Base-by-base conservation (phyloP, 2,113 vertebrate genomes). In the Mirza zaza region DNA sequence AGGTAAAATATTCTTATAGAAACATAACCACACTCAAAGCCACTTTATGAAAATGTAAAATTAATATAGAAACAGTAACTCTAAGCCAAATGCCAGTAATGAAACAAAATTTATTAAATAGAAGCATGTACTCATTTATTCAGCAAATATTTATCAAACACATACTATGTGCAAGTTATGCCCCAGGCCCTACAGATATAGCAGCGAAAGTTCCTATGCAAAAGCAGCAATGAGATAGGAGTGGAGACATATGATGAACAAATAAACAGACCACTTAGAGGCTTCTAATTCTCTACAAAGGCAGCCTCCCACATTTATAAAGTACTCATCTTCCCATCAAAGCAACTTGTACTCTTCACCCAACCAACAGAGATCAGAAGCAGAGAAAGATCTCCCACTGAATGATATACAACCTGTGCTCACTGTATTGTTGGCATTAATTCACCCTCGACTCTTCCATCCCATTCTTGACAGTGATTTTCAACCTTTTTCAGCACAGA, bases 251-350 rank as follows among this genome's bases (percentile, higher is more conserved):
- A 21, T 15, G 9, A 65, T 57, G 48, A 50, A n/a, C 12, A 87
- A 77, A 10, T n/a, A 85, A 65, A 76, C 3, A 94, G 79, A 83
- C 45, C 29, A 93, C 57, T 96, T 89, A 96, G 85, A 27, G 27
- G 82, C 57, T 97, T 63, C 50, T 57, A 32, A 85, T 94, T 95
- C 80, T 97, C 87, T 91, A 70, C 76, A 94, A 77, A 42, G 48
- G 34, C 68, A 90, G 13, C 27, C 14, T 8, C 27, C 27, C 57
- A 79, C 6, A 68, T 52, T 0, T 0, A 42, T 50, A 13, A 96
- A 98, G 93, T 77, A 95, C 21, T 91, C 15, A 18, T 42, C 45
- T 95, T 89, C 68, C 84, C 45, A 87, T 87, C 84, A 98, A 97
- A 94, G 77, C 63, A 97, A 95, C n/a, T 91, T 70, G 59, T 61